Percentiles rank a stretch among this genome's conserved stretches.
Evolutionary conservation across 2,113 vertebrate genomes (phyloP).

Genomic region (Origma solitaria): DNA sequence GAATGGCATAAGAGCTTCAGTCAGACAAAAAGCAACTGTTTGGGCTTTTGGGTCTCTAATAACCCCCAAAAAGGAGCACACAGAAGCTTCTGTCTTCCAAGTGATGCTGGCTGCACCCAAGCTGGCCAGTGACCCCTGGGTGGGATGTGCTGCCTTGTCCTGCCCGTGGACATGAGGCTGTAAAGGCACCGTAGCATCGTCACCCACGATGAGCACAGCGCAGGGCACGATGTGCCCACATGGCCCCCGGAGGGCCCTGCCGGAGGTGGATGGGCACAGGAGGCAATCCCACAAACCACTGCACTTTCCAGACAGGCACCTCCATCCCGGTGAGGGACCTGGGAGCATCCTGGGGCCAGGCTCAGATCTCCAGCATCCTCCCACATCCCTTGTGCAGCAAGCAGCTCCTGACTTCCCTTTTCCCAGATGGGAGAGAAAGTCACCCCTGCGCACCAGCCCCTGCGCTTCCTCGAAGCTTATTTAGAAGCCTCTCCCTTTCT

Average conservation of each 20-base stretch:
- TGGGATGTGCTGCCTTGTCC: background rate
- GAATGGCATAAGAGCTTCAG: background rate
- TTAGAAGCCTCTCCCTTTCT: conserved; percentile 81
- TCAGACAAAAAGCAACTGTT: background rate
- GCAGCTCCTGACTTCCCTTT: conserved; percentile 61
- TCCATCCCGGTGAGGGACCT: background rate
- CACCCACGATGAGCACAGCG: fast-evolving
- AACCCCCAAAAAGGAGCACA: background rate
- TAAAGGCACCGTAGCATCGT: fast-evolving
- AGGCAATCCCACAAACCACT: background rate
- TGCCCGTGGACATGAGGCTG: fast-evolving
- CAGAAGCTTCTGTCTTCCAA: background rate
- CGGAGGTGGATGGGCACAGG: background rate
- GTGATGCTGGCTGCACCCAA: background rate
- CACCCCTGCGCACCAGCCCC: conserved; percentile 72
- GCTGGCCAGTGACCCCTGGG: background rate
- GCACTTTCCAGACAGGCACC: background rate
- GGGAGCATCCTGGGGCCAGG: background rate
- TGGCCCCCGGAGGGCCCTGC: background rate
- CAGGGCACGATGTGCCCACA: fast-evolving
- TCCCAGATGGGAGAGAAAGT: conserved; percentile 80
- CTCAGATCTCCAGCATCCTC: background rate
- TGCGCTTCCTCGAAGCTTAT: conserved; percentile 75
- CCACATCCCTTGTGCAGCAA: fast-evolving
- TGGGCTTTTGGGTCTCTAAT: background rate